These are phyloP conservation scores for Myotis yumanensis DNA, from an alignment of 2,113 vertebrate genomes.

Conservation along the genomic window DNA sequence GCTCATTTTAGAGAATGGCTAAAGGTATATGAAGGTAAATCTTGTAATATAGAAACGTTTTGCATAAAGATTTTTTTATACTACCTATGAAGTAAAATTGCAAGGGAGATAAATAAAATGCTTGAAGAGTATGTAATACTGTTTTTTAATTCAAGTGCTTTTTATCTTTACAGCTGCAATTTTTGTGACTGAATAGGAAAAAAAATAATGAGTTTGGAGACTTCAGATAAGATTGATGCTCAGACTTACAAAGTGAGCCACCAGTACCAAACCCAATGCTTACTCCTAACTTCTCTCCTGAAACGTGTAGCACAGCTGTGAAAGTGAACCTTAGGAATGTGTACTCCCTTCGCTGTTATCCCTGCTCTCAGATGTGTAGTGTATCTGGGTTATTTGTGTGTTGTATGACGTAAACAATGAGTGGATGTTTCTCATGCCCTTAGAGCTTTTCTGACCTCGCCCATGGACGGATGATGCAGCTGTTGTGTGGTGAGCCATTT, in stretches of 20 bases:
- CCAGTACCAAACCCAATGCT: slow-evolving; percentile 87
- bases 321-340: slow-evolving; percentile 94
- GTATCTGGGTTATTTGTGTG: slow-evolving; percentile 90
- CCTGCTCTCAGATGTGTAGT: slow-evolving; percentile 89
- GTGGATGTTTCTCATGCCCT: slow-evolving; percentile 91
- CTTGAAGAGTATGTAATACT: not conserved
- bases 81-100: not conserved
- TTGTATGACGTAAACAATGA: slow-evolving; percentile 91
- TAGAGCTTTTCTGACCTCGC: slow-evolving; percentile 88
- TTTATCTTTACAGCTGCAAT: slow-evolving; percentile 83
- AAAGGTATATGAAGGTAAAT: not conserved
- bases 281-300: slow-evolving; percentile 88
- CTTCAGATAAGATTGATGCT: slow-evolving; percentile 86
- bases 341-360: slow-evolving; percentile 93
- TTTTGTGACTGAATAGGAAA: slow-evolving; percentile 86
- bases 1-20: not conserved
- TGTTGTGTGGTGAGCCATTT: slow-evolving; percentile 88
- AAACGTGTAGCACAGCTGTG: slow-evolving; percentile 98
- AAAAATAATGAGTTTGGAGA: slow-evolving; percentile 85
- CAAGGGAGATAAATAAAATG: not conserved
- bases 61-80: not conserved
- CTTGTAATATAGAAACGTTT: not conserved
- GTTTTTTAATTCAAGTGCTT: slow-evolving; percentile 70
- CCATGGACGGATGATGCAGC: slow-evolving; percentile 82
- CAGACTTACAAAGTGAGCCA: slow-evolving; percentile 86